These are phyloP conservation scores for Pseudobourletiella spinata DNA, from an alignment of 1,140 invertebrate genomes.

Conservation along the genomic window DNA sequence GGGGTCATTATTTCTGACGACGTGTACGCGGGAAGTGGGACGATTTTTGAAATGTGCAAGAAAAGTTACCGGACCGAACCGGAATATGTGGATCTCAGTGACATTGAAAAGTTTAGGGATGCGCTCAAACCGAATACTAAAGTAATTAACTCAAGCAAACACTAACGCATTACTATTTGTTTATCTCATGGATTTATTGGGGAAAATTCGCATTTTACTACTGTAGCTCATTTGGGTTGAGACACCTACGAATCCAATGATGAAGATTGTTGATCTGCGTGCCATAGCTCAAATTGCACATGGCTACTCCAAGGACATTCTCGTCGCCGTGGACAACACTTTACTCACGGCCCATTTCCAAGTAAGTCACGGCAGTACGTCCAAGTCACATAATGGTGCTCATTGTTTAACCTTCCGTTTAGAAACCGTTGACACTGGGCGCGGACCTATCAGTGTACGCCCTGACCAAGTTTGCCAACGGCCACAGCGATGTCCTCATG, in stretches of 20 bases:
- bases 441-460: conserved; percentile 91
- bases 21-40: conserved; percentile 85
- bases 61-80: conserved; percentile 55
- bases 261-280: conserved; percentile 85
- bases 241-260: conserved; percentile 89
- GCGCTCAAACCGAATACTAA: conserved; percentile 75
- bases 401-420: no score
- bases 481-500: conserved; percentile 97
- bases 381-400: no score
- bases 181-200: no score
- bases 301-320: conserved; percentile 52
- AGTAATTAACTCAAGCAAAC: conserved; percentile 43
- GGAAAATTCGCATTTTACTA: no score
- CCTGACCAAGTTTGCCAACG: conserved; percentile 74
- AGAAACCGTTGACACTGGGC: conserved; percentile 79
- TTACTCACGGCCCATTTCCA: conserved; percentile 94
- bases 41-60: conserved; percentile 46
- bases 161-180: no score
- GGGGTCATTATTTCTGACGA: conserved; percentile 88
- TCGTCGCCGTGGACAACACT: conserved; percentile 93
- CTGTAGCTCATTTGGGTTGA: conserved; percentile 88
- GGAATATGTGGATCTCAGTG: conserved; percentile 72
- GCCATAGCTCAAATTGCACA: conserved; percentile 58
- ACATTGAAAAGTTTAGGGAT: conserved; percentile 55
- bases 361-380: conserved; percentile 49